These are phyloP conservation scores for Chanos chanos DNA, from an alignment of 2,797 vertebrate genomes.

Conservation along the genomic window DNA sequence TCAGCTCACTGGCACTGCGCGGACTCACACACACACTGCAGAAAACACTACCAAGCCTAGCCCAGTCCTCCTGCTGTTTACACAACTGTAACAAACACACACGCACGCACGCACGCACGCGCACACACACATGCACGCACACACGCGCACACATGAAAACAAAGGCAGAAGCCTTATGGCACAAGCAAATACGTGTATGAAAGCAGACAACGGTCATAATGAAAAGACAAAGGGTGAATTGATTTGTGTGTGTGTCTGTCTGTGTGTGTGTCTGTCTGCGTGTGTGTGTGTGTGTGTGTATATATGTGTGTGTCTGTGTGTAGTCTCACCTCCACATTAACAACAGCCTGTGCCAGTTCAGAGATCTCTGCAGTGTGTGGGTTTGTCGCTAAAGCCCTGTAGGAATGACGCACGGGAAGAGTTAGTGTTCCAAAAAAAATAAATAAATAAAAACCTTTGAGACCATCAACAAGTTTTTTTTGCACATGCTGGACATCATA, in stretches of 20 bases:
- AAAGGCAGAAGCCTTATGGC: too few relatives aligned
- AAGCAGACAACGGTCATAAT: too few relatives aligned
- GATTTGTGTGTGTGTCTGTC: background rate
- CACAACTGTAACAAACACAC: slow-evolving; percentile 69
- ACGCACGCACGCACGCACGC: slow-evolving; percentile 18
- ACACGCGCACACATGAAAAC: background rate
- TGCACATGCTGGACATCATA: too few relatives aligned
- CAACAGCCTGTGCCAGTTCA: slow-evolving; percentile 48
- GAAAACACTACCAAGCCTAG: slow-evolving; percentile 77
- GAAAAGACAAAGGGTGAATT: background rate
- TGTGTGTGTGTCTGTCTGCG: background rate
- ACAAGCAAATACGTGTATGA: too few relatives aligned
- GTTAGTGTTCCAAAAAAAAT: too few relatives aligned
- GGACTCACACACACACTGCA: slow-evolving; percentile 65
- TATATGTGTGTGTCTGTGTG: background rate
- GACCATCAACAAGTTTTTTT: too few relatives aligned
- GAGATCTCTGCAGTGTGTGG: slow-evolving; percentile 42
- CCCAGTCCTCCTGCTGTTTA: slow-evolving; percentile 83
- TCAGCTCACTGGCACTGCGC: slow-evolving; percentile 71
- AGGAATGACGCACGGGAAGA: too few relatives aligned
- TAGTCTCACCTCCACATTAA: slow-evolving; percentile 65
- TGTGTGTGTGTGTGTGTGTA: background rate
- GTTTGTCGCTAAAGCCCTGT: slow-evolving; percentile 36
- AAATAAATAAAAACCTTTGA: too few relatives aligned
- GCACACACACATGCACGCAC: background rate